Base-by-base conservation (phyloP, 1,140 invertebrate species). In the Trichomalopsis sarcophagae region DNA sequence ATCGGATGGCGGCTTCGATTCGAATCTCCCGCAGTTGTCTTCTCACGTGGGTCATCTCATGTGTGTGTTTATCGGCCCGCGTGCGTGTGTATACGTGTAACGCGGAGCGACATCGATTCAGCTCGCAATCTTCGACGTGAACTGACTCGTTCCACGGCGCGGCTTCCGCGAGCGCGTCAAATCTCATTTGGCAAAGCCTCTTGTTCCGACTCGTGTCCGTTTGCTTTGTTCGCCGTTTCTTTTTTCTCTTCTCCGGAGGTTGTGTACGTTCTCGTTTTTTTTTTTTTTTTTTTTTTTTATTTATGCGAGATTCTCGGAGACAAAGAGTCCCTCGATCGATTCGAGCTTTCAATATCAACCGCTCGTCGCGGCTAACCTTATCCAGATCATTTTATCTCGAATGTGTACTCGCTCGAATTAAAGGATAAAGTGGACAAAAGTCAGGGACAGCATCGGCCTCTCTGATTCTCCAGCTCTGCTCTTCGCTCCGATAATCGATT, bases 141-240 rank as follows among this genome's bases (percentile, higher is more conserved):
- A 30, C 30, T 30, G n/a, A 36, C 40, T 30, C 17, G 40, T 40
- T 40, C 36, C 40, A 27, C 33, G 40, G 36, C 73, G 11, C 36
- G 69, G 69, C 44, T 81, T 81, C 44, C 47, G 71, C 71, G 44
- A 23, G n/a, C 17, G 1, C 47, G 81, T 62, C 47, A 66, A 75
- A 82, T 82, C 81, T 74, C 47, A 44, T 75, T 82, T 82, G 50
- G 71, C 7, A 62, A 82, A 82, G 71, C 81, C 81, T 74, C 69
- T 66, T 50, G 17, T 62, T 62, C 27, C 27, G 27, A 71, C 68
- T 33, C 6, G 68, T 71, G 30, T 33, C 23, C 9, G 27, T 33
- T 71, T 30, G 23, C 68, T 33, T 71, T 71, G 68, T 71, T 71
- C 30, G 23, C 68, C 27, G 33, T 9, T 75, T 7, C 14, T 36